Evolutionary conservation across 1,140 invertebrate species (phyloP).

Genomic region (Centruroides vittatus): DNA sequence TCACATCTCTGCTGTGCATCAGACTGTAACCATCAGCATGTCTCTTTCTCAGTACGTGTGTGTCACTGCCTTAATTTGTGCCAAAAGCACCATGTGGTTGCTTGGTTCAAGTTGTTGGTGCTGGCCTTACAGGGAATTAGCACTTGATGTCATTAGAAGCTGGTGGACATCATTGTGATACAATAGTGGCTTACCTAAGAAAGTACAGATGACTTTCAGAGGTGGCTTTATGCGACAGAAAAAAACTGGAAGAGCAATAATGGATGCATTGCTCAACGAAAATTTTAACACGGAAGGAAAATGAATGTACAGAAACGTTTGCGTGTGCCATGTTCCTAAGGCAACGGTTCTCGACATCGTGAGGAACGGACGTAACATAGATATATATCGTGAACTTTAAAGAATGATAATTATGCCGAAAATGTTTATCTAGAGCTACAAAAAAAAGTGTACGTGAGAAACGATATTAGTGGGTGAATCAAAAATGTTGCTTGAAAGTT

Average conservation of each 20-base stretch:
- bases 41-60: slow-evolving; percentile 9
- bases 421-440: no score
- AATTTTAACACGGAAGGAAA: slow-evolving; percentile 13
- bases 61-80: slow-evolving; percentile 17
- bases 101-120: slow-evolving; percentile 12
- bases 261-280: slow-evolving; percentile 18
- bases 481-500: no score
- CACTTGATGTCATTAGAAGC: background rate
- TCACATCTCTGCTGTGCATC: slow-evolving; percentile 11
- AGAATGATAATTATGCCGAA: no score
- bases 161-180: background rate
- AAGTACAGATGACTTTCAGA: slow-evolving; percentile 8
- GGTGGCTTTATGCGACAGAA: background rate
- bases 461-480: no score
- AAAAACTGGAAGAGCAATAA: slow-evolving; percentile 12
- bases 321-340: no score
- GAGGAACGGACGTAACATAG: no score
- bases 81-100: slow-evolving; percentile 16
- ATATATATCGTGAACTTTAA: no score
- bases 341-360: no score
- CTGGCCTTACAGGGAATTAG: slow-evolving; percentile 7
- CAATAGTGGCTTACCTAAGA: background rate
- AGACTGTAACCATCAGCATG: slow-evolving; percentile 2
- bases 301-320: no score
- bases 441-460: no score